Evolutionary conservation across 2,797 vertebrate species (phyloP).

Genomic region (Myioborus melanocephalus): DNA sequence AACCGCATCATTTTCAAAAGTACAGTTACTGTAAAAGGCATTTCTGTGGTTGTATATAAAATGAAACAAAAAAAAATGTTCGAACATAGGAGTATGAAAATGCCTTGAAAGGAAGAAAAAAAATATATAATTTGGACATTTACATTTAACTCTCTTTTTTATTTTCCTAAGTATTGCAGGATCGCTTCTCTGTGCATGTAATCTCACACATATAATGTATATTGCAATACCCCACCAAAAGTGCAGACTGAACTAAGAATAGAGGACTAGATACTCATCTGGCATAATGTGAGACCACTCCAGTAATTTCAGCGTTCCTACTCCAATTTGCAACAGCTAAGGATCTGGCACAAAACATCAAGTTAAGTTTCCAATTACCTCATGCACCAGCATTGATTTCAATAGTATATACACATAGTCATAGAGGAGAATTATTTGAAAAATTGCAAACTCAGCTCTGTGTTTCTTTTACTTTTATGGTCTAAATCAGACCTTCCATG

Average conservation of each 20-base stretch:
- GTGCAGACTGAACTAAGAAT: conserved; percentile 31
- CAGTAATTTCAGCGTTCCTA: conserved; percentile 56
- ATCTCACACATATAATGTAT: background rate
- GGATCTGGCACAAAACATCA: conserved; percentile 47
- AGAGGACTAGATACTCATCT: conserved; percentile 42
- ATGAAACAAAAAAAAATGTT: background rate
- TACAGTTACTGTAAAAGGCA: background rate
- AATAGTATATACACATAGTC: conserved; percentile 16
- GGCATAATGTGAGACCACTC: conserved; percentile 36
- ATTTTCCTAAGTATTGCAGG: background rate
- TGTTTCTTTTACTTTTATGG: conserved; percentile 45
- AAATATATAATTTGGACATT: background rate
- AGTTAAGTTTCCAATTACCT: conserved; percentile 65
- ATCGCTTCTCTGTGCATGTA: background rate
- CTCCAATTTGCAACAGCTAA: conserved; percentile 56
- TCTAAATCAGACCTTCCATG: conserved; percentile 38
- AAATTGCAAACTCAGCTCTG: conserved; percentile 59
- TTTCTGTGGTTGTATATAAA: background rate
- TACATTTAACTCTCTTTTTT: background rate
- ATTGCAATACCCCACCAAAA: background rate
- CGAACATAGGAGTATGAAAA: background rate
- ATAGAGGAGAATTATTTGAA: conserved; percentile 32
- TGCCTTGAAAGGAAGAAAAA: background rate
- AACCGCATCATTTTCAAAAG: background rate
- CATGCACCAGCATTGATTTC: conserved; percentile 56